Conservation (phyloP, 2,888 invertebrate species). For the Ectemnius lituratus region DNA sequence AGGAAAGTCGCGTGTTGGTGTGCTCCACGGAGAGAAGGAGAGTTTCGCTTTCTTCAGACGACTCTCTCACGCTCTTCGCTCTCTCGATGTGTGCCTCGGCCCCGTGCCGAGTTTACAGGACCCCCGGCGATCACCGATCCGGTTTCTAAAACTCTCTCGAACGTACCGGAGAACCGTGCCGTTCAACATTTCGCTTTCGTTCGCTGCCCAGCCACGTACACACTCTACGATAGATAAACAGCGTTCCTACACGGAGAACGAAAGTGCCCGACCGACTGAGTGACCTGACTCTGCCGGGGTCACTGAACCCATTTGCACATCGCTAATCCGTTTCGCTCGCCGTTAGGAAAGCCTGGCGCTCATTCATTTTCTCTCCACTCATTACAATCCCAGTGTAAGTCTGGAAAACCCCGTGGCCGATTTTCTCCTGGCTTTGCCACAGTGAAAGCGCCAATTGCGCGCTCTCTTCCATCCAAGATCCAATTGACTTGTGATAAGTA, state of each 20-base stretch:
- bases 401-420: neutral
- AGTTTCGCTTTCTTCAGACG: conserved; percentile 71
- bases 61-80: conserved; percentile 58
- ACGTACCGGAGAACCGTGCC: no score
- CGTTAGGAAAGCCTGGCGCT: neutral
- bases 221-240: conserved; percentile 18
- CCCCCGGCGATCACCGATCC: conserved; percentile 64
- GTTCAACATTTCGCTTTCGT: conserved; percentile 62
- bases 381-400: neutral
- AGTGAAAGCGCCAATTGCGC: conserved; percentile 30
- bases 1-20: conserved; percentile 47
- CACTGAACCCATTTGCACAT: conserved; percentile 60
- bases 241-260: conserved; percentile 57
- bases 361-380: conserved; percentile 31
- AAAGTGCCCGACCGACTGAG: conserved; percentile 55
- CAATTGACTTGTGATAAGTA: neutral
- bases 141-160: conserved; percentile 72
- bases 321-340: conserved; percentile 35
- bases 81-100: conserved; percentile 54
- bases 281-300: conserved; percentile 41
- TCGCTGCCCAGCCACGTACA: conserved; percentile 46
- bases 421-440: neutral
- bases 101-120: conserved; percentile 63
- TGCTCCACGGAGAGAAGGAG: conserved; percentile 40
- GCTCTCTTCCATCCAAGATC: conserved; percentile 12